These are phyloP conservation scores for Trialeurodes vaporariorum DNA, from an alignment of 1,140 invertebrate genomes.

Conservation along the genomic window DNA sequence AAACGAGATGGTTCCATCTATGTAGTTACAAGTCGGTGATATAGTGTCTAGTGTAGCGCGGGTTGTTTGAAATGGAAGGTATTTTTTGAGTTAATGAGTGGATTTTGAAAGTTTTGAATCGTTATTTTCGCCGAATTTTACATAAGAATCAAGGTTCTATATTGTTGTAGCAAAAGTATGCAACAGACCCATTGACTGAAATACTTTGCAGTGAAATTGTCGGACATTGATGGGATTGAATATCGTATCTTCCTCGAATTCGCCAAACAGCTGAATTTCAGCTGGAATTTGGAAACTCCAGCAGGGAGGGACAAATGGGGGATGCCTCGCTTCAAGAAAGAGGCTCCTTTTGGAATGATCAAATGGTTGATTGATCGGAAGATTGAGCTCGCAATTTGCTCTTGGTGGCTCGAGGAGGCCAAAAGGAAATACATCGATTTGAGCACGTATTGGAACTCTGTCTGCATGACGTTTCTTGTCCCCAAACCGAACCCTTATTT, in stretches of 20 bases:
- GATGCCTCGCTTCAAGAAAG: constrained; percentile 8
- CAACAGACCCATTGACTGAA: too few relatives aligned
- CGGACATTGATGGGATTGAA: constrained; percentile 13
- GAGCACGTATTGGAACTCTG: constrained; percentile 13
- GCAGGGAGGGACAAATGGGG: constrained; percentile 12
- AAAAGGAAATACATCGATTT: constrained; percentile 10
- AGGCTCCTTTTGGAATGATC: constrained; percentile 8
- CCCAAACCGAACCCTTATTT: constrained; percentile 10
- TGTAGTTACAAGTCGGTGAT: too few relatives aligned
- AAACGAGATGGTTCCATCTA: too few relatives aligned
- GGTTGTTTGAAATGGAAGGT: too few relatives aligned
- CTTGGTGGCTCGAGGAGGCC: constrained; percentile 11
- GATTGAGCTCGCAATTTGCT: constrained; percentile 14
- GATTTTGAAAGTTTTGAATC: too few relatives aligned
- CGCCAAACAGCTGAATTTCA: constrained; percentile 8
- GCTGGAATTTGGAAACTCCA: not conserved
- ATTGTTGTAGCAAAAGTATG: too few relatives aligned
- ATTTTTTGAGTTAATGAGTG: too few relatives aligned
- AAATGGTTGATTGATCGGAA: constrained; percentile 2
- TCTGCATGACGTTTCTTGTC: constrained; percentile 15
- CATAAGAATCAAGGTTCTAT: too few relatives aligned
- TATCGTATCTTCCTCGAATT: constrained; percentile 14
- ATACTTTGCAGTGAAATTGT: too few relatives aligned
- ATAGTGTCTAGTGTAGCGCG: too few relatives aligned
- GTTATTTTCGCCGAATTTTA: too few relatives aligned